These are phyloP conservation scores for Orchesella flavescens DNA, from an alignment of 2,888 invertebrate species.

Conservation along the genomic window DNA sequence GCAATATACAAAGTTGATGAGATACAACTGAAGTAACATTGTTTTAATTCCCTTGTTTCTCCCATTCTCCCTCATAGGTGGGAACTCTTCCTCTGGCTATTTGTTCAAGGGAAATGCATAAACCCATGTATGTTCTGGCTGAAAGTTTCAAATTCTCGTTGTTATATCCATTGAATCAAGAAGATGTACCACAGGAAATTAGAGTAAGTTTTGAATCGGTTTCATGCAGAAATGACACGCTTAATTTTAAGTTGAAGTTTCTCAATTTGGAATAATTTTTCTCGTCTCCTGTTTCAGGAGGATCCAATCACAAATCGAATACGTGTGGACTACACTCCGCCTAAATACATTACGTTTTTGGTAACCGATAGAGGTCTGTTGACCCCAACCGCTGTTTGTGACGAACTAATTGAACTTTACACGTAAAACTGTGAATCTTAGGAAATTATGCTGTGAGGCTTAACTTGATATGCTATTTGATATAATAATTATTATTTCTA, in stretches of 20 bases:
- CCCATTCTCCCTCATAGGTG: conserved; percentile 77
- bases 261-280: no score
- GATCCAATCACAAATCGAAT: conserved; percentile 78
- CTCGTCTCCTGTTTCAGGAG: conserved; percentile 47
- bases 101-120: conserved; percentile 91
- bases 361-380: conserved; percentile 97
- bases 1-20: conserved; percentile 3
- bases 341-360: conserved; percentile 90
- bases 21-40: no score
- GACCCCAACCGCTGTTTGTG: conserved; percentile 97
- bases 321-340: conserved; percentile 97
- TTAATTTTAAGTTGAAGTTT: no score
- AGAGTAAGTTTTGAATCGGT: conserved; percentile 81
- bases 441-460: no score
- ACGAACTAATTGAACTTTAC: conserved; percentile 96
- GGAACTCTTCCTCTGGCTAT: conserved; percentile 89
- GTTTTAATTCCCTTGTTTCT: no score
- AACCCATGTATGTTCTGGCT: conserved; percentile 94
- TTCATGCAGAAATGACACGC: neutral
- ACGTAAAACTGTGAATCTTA: conserved; percentile 72
- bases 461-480: neutral
- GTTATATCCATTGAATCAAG: conserved; percentile 93
- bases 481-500: neutral
- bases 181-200: conserved; percentile 90
- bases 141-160: conserved; percentile 98